Conservation (phyloP, 2,113 vertebrate species). For the Hipposideros armiger region DNA sequence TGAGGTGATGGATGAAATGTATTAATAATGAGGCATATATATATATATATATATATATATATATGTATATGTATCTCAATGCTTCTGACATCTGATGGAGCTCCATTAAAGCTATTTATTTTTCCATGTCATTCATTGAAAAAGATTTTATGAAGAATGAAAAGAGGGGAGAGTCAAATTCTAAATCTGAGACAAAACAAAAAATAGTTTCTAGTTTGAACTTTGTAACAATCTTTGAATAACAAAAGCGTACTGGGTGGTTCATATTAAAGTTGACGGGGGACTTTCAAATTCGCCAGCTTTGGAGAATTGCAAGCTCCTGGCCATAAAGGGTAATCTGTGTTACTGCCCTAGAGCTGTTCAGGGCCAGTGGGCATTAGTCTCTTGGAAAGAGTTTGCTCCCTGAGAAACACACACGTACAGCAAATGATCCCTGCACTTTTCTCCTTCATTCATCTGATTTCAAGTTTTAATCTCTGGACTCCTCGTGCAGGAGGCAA, state of each 20-base stretch:
- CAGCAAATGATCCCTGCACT: not conserved
- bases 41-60: too few relatives aligned
- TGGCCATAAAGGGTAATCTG: not conserved
- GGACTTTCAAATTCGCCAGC: not conserved
- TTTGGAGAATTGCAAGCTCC: not conserved
- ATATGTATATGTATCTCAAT: too few relatives aligned
- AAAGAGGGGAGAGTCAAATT: not conserved
- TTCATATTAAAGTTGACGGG: not conserved
- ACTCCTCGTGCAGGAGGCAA: not conserved
- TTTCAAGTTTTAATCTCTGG: not conserved
- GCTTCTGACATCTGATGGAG: not conserved
- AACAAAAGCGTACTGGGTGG: not conserved
- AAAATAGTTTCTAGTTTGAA: not conserved
- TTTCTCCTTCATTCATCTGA: not conserved
- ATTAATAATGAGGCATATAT: not conserved
- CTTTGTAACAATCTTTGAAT: not conserved
- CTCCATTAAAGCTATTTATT: not conserved
- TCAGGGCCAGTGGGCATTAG: not conserved
- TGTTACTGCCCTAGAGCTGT: not conserved
- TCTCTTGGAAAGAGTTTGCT: not conserved
- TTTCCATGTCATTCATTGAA: not conserved
- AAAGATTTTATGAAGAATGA: not conserved
- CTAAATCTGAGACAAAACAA: slow-evolving; percentile 13
- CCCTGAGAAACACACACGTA: not conserved
- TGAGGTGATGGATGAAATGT: not conserved